Conservation (phyloP, 2,797 vertebrate species). For the Clamator glandarius region DNA sequence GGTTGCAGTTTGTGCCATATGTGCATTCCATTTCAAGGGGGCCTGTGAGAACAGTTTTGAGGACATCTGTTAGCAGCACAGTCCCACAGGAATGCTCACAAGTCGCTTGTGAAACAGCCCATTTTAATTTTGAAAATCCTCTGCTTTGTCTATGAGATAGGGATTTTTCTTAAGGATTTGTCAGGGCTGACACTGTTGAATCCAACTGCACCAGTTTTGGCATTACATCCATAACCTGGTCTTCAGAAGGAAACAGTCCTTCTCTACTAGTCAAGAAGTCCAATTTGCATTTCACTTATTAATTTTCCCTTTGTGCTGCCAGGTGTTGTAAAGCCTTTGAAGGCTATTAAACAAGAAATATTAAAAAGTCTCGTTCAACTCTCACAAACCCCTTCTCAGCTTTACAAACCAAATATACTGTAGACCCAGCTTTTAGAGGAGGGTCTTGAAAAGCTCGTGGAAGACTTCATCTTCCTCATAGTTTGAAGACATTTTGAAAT, state of each 20-base stretch:
- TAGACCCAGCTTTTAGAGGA: background rate
- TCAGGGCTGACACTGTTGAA: background rate
- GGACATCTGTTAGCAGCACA: slow-evolving; percentile 41
- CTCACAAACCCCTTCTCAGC: background rate
- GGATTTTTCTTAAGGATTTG: background rate
- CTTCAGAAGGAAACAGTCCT: background rate
- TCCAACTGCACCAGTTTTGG: background rate
- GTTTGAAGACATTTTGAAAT: background rate
- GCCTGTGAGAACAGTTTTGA: slow-evolving; percentile 23
- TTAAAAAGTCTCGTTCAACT: background rate
- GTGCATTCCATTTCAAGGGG: slow-evolving; percentile 63
- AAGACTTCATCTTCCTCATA: background rate
- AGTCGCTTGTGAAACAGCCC: background rate
- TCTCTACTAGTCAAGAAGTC: background rate
- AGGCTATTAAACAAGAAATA: background rate
- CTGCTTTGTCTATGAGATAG: background rate
- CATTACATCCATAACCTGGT: background rate
- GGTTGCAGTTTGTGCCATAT: slow-evolving; percentile 63
- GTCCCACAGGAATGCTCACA: slow-evolving; percentile 38
- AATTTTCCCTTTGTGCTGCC: background rate
- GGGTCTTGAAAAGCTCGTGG: background rate
- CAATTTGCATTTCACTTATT: slow-evolving; percentile 30
- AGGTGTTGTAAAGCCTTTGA: slow-evolving; percentile 12
- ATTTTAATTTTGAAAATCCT: slow-evolving; percentile 37
- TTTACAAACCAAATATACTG: background rate